Evolutionary conservation across 1,140 invertebrate genomes (phyloP).

Genomic region (Diachasma alloeum): DNA sequence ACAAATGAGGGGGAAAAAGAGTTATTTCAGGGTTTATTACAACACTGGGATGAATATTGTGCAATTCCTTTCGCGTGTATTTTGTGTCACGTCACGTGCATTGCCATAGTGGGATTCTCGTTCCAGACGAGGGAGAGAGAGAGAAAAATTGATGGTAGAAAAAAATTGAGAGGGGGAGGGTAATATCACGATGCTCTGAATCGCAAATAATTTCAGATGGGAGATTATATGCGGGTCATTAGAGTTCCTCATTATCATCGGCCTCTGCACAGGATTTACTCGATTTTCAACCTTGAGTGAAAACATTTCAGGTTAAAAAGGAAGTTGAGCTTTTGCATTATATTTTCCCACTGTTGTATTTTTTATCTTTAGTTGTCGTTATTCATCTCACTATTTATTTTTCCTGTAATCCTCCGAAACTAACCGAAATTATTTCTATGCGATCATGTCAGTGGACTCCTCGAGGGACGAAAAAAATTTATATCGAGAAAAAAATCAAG

Average conservation of each 20-base stretch:
- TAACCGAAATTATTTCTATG: too few species aligned
- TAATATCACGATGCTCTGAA: conserved; percentile 3
- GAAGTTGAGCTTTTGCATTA: background rate
- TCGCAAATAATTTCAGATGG: conserved; percentile 37
- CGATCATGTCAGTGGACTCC: too few species aligned
- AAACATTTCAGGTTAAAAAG: background rate
- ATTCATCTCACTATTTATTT: too few species aligned
- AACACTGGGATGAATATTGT: conserved; percentile 1
- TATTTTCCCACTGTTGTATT: background rate
- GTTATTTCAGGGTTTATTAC: conserved; percentile 15
- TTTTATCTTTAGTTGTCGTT: too few species aligned
- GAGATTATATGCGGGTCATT: conserved; percentile 42
- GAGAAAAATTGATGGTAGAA: background rate
- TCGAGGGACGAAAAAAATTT: too few species aligned
- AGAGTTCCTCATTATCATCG: conserved; percentile 40
- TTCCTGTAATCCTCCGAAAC: too few species aligned
- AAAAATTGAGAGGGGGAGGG: background rate
- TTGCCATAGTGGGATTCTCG: background rate
- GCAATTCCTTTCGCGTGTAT: background rate
- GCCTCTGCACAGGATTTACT: conserved; percentile 27
- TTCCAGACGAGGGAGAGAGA: background rate
- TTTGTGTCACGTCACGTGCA: background rate
- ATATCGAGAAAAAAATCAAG: too few species aligned
- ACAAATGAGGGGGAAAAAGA: background rate
- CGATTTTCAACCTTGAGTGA: conserved; percentile 34